Conservation (phyloP, 1,140 invertebrate genomes). For the Neomicropteryx cornuta region DNA sequence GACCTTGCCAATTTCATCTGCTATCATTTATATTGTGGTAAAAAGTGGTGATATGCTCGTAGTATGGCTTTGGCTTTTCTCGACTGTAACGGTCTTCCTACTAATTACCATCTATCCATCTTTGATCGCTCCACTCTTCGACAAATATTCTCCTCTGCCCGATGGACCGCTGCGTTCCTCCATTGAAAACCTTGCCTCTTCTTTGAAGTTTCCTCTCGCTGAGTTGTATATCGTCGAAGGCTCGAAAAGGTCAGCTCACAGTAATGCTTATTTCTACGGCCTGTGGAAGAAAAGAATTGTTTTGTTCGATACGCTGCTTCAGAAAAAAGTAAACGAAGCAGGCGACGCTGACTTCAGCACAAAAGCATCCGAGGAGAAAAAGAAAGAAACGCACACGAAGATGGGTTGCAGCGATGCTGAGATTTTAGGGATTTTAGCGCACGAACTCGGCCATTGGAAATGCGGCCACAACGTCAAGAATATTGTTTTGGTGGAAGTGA, state of each 20-base stretch:
- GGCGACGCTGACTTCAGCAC: conserved; percentile 14
- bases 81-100: conserved; percentile 64
- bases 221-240: conserved; percentile 97
- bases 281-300: conserved; percentile 97
- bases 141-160: conserved; percentile 93
- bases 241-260: conserved; percentile 91
- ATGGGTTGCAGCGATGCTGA: conserved; percentile 87
- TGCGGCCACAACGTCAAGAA: conserved; percentile 84
- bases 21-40: conserved; percentile 82
- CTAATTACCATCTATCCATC: conserved; percentile 91
- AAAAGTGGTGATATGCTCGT: conserved; percentile 88
- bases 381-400: conserved; percentile 23
- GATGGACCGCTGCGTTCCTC: conserved; percentile 76
- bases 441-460: conserved; percentile 98
- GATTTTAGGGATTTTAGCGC: conserved; percentile 88
- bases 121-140: conserved; percentile 95
- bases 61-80: conserved; percentile 89
- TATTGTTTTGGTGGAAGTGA: conserved; percentile 70
- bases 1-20: conserved; percentile 66
- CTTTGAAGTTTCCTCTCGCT: conserved; percentile 84
- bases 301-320: conserved; percentile 91
- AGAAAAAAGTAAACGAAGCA: conserved; percentile 46
- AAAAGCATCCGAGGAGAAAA: conserved; percentile 39
- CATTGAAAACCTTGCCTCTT: conserved; percentile 84
- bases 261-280: conserved; percentile 98